Evolutionary conservation across 1,140 invertebrate genomes (phyloP).

Genomic region (Mya arenaria): DNA sequence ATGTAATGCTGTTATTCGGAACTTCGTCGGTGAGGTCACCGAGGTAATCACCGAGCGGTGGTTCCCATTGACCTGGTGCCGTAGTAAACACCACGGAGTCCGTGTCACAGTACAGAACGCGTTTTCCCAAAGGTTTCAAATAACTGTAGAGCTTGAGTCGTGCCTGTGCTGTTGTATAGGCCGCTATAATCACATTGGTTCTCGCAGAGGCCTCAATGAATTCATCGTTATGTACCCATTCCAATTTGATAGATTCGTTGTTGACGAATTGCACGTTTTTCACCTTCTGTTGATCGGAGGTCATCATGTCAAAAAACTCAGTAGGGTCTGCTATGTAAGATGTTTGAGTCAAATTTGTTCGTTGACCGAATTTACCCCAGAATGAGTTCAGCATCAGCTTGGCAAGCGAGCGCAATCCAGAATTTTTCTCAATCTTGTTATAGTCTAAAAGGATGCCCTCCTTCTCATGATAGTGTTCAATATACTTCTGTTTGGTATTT

Average conservation of each 20-base stretch:
- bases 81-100: slow-evolving; percentile 6
- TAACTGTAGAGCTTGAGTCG: slow-evolving; percentile 17
- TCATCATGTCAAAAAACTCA: slow-evolving; percentile 24
- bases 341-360: neutral
- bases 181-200: slow-evolving; percentile 19
- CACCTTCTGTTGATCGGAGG: neutral
- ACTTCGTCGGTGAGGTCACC: slow-evolving; percentile 13
- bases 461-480: slow-evolving; percentile 46
- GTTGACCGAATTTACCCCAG: slow-evolving; percentile 11
- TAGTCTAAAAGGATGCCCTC: slow-evolving; percentile 77
- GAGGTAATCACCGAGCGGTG: slow-evolving; percentile 19
- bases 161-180: slow-evolving; percentile 13
- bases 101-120: slow-evolving; percentile 8
- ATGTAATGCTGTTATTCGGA: slow-evolving; percentile 4
- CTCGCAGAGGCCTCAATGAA: neutral
- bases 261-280: neutral
- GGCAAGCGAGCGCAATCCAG: slow-evolving; percentile 62
- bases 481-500: slow-evolving; percentile 61
- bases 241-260: neutral
- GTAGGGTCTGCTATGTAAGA: neutral
- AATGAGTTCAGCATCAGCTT: slow-evolving; percentile 29
- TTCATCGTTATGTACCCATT: slow-evolving; percentile 9
- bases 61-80: neutral
- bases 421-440: slow-evolving; percentile 76
- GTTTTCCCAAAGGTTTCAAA: neutral